These are phyloP conservation scores for Chymomyza costata DNA, from an alignment of 1,140 invertebrate species.

Conservation along the genomic window DNA sequence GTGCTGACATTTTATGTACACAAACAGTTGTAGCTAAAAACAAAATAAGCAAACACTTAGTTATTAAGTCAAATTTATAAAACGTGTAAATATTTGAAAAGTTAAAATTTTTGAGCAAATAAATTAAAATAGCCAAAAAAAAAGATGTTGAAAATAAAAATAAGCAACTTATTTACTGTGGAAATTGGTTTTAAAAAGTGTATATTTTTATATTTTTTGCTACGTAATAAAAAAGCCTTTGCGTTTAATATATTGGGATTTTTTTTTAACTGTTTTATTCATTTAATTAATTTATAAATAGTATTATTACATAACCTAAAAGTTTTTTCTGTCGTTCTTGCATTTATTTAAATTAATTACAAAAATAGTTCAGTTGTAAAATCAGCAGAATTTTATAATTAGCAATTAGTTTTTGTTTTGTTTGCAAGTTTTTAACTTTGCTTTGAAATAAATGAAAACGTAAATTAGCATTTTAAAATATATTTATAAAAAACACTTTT, in stretches of 20 bases:
- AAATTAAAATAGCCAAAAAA: conserved; percentile 45
- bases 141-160: conserved; percentile 35
- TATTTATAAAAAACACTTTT: no score
- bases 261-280: conserved; percentile 63
- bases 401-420: conserved; percentile 61
- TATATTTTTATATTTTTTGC: conserved; percentile 22
- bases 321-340: conserved; percentile 45
- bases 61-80: conserved; percentile 40
- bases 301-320: conserved; percentile 71
- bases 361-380: conserved; percentile 69
- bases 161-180: not conserved
- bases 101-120: conserved; percentile 55
- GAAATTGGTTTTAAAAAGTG: no score
- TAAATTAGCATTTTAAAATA: no score
- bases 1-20: conserved; percentile 36
- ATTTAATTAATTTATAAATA: conserved; percentile 73
- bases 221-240: conserved; percentile 28
- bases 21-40: conserved; percentile 23
- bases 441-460: no score
- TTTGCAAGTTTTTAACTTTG: no score
- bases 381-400: conserved; percentile 51
- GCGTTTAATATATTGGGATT: conserved; percentile 35
- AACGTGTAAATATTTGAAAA: conserved; percentile 62
- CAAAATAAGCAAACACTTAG: conserved; percentile 1
- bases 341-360: conserved; percentile 65